These are phyloP conservation scores for Columba guinea DNA, from an alignment of 2,797 vertebrate species.

Conservation along the genomic window DNA sequence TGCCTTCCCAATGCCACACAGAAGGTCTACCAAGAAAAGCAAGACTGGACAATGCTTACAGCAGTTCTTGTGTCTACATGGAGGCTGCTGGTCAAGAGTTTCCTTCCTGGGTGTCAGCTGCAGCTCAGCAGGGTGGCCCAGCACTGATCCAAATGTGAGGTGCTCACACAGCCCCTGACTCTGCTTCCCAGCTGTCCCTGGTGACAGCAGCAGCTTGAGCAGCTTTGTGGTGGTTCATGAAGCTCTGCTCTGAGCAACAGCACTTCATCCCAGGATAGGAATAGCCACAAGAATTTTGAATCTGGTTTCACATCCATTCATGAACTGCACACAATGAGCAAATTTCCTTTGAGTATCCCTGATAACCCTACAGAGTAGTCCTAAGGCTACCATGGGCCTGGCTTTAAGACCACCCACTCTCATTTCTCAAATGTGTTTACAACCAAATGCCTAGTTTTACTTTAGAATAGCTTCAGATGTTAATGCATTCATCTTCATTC, in stretches of 20 bases:
- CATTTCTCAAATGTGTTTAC: not conserved
- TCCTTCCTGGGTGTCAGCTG: not conserved
- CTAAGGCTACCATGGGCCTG: not conserved
- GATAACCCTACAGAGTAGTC: not conserved
- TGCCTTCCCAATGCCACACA: fast-evolving
- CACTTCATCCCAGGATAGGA: not conserved
- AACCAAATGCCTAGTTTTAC: not conserved
- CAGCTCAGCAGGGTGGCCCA: not conserved
- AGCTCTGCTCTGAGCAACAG: not conserved
- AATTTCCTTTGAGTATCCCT: not conserved
- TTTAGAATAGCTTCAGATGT: not conserved
- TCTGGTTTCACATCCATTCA: fast-evolving
- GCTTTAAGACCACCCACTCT: not conserved
- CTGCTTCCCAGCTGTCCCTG: not conserved
- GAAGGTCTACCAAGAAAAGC: not conserved
- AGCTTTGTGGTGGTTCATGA: not conserved
- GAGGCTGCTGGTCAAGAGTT: not conserved
- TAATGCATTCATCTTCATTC: not conserved
- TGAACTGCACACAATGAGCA: not conserved
- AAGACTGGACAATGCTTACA: not conserved
- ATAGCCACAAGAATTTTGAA: not conserved
- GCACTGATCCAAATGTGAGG: fast-evolving
- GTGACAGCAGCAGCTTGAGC: not conserved
- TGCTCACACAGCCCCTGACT: fast-evolving
- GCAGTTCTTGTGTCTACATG: not conserved